Evolutionary conservation across 2,888 invertebrate species (phyloP), one percentile per base, ranked within the genome.

Genomic region (Troilus luridus): DNA sequence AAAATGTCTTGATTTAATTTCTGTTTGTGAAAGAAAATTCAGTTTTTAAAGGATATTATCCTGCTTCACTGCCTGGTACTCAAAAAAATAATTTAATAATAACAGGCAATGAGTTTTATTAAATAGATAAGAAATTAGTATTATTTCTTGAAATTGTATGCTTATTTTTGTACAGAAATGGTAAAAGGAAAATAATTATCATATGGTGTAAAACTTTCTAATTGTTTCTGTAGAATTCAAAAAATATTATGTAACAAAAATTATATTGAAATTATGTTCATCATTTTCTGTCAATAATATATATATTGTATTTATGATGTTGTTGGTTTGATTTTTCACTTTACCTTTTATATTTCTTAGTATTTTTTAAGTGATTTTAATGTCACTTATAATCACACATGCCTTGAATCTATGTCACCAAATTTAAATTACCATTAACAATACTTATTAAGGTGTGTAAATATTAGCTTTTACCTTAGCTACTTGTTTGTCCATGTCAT

Each of bases 161-260:
- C 81, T 90, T 90, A 90, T 90, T 90, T 90, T 90, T 90, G 90
- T 90, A 90, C 85, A 90, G 62, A 90, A 90, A 59, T 90, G 90
- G 90, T 90, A 90, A 90, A 90, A 85, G 90, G 56, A 88, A 90
- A 90, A 90, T 90, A 90, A 85, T 90, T 88, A 90, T 90, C 54
- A 88, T 90, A 90, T 41, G 90, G 56, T 88, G 90, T 90, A 88
- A 60, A 90, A 77, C 60, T 90, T 90, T 85, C 85, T 90, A 90
- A 77, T 90, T 85, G 62, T 90, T 56, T 90, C 72, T 62, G 90
- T 90, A 90, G 90, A 54, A 60, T 85, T 85, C n/a, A 88, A 41
- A 85, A 90, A 90, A 90, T 12, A 90, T 56, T 90, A 90, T 90
- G 62, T 88, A 85, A 88, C 85, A 64, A 64, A 85, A 90, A 72